Conservation (phyloP, 1,140 invertebrate genomes). For the Colletes gigas region DNA sequence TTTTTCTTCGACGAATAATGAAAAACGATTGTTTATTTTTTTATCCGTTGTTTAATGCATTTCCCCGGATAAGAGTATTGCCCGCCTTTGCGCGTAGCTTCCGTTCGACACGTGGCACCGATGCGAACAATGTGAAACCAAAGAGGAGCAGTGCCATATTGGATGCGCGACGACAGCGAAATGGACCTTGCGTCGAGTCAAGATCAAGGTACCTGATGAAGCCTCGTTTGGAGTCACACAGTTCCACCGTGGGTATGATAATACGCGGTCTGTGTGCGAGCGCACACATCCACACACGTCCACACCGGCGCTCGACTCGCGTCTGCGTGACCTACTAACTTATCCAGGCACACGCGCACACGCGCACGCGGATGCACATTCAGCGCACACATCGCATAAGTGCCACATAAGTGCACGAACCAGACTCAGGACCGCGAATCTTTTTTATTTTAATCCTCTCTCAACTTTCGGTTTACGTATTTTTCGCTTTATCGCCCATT, state of each 20-base stretch:
- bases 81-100: background rate
- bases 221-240: slow-evolving; percentile 41
- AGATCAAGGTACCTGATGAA: slow-evolving; percentile 71
- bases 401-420: slow-evolving; percentile 30
- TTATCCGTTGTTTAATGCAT: too few species aligned
- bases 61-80: background rate
- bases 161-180: slow-evolving; percentile 57
- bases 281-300: slow-evolving; percentile 8
- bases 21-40: background rate
- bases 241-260: slow-evolving; percentile 36
- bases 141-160: slow-evolving; percentile 24
- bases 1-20: too few species aligned
- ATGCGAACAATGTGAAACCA: slow-evolving; percentile 23
- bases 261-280: background rate
- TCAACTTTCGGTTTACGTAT: slow-evolving; percentile 29
- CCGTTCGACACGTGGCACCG: background rate
- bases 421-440: slow-evolving; percentile 12
- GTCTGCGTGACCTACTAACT: slow-evolving; percentile 62
- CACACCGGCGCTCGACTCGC: slow-evolving; percentile 42
- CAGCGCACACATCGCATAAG: slow-evolving; percentile 20
- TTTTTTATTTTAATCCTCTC: background rate
- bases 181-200: slow-evolving; percentile 74
- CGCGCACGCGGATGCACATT: slow-evolving; percentile 29
- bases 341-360: slow-evolving; percentile 23
- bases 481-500: background rate